phyloP scores from a whole-genome alignment of 1,140 invertebrate genomes.

The Notospermus geniculatus region DNA sequence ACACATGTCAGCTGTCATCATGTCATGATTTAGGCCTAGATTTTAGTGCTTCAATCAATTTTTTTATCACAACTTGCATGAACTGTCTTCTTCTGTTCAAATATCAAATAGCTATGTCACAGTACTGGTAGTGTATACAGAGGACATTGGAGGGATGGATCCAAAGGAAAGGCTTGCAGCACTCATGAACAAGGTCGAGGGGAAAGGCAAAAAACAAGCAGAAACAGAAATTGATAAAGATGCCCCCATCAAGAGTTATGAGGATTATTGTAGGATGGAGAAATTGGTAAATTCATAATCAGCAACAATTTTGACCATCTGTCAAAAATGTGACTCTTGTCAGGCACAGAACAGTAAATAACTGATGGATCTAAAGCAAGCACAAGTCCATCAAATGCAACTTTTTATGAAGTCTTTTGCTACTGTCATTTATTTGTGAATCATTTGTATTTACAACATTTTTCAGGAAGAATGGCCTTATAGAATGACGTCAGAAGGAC shows the following conservation, averaged over 20 bases:
- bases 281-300: slow-evolving; percentile 3
- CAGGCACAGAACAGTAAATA: no score
- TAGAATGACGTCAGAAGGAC: slow-evolving; percentile 29
- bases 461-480: slow-evolving; percentile 37
- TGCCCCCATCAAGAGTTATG: slow-evolving; percentile 1
- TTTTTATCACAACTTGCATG: no score
- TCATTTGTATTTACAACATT: background rate
- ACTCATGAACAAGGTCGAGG: slow-evolving; percentile 2
- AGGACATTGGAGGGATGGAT: no score
- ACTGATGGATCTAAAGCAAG: no score
- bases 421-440: background rate
- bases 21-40: no score
- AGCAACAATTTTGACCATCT: background rate
- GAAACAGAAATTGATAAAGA: slow-evolving; percentile 1
- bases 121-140: no score
- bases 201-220: background rate
- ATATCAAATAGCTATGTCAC: no score
- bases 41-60: no score
- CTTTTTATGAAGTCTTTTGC: background rate
- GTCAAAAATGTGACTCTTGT: background rate
- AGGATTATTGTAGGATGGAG: slow-evolving; percentile 3
- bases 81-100: no score
- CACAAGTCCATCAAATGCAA: background rate
- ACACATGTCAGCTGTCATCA: no score
- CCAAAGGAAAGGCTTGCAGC: background rate